A percentile compares a stretch with the other conserved stretches of the same genome.
phyloP scores from a whole-genome alignment of 2,797 vertebrate genomes.

The Neosilurus mollespiculum region DNA sequence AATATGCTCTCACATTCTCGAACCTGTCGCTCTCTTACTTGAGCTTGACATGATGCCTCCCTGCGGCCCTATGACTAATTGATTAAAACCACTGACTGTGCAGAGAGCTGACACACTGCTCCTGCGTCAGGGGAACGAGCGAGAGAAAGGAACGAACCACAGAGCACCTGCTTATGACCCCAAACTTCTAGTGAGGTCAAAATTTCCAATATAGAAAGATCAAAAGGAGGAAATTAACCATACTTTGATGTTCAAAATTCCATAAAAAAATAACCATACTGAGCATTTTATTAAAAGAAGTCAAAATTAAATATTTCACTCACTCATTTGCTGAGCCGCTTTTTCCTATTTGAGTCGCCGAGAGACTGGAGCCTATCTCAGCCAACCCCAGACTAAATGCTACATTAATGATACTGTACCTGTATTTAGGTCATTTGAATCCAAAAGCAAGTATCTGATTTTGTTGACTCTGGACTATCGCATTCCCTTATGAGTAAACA shows the following conservation, averaged over 20 bases:
- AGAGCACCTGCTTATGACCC: conserved; percentile 10
- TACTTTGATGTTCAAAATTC: too few species aligned
- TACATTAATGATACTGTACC: too few species aligned
- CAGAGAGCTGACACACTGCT: conserved; percentile 37
- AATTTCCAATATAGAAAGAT: neutral
- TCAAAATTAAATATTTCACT: too few species aligned
- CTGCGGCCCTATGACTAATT: conserved; percentile 43
- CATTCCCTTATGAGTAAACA: neutral
- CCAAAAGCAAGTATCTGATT: neutral
- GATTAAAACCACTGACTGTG: conserved; percentile 41
- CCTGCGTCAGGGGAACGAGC: neutral
- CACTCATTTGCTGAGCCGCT: too few species aligned
- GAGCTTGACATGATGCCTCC: conserved; percentile 32
- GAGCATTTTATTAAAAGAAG: too few species aligned
- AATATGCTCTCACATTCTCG: conserved; percentile 28
- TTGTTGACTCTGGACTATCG: neutral
- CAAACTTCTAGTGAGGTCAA: neutral
- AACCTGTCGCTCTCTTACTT: conserved; percentile 30
- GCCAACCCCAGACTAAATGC: too few species aligned
- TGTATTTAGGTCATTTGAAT: neutral
- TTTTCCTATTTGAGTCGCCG: too few species aligned
- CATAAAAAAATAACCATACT: too few species aligned
- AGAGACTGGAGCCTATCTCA: too few species aligned
- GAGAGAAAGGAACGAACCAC: neutral
- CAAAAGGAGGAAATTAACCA: too few species aligned